Conservation (phyloP, 92 coral and sea anemone genomes). For the Galaxea fascicularis region DNA sequence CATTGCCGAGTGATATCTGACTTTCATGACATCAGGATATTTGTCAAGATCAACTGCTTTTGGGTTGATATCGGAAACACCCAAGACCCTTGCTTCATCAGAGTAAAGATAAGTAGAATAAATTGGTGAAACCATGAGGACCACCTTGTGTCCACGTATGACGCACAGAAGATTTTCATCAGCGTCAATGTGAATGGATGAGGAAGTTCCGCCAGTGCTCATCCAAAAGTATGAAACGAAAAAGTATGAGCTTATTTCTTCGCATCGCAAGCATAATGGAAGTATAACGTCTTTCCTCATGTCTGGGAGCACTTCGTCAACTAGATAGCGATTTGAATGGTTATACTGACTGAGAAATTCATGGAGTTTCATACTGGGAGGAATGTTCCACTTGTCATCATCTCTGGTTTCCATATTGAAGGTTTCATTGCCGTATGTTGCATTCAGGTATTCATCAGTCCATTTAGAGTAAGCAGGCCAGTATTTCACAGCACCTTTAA, state of each 20-base stretch:
- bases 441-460: conserved; percentile 91
- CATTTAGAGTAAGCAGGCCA: conserved; percentile 98
- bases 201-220: conserved; percentile 94
- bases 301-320: conserved; percentile 90
- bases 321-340: conserved; percentile 80
- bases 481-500: conserved; percentile 87
- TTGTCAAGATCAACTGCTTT: conserved; percentile 88
- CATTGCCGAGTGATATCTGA: conserved; percentile 79
- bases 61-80: conserved; percentile 92
- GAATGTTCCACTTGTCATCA: conserved; percentile 91
- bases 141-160: conserved; percentile 88
- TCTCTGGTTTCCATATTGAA: conserved; percentile 95
- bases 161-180: conserved; percentile 94
- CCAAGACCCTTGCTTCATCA: conserved; percentile 78
- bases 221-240: conserved; percentile 98
- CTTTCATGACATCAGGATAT: conserved; percentile 88
- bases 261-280: conserved; percentile 93
- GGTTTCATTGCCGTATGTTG: conserved; percentile 76
- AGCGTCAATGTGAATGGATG: conserved; percentile 92
- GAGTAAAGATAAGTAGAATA: conserved; percentile 86
- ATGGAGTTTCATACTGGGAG: conserved; percentile 69
- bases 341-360: conserved; percentile 80
- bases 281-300: conserved; percentile 91
- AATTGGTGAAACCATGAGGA: conserved; percentile 85
- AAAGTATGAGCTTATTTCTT: conserved; percentile 92